Evolutionary conservation across 1,140 invertebrate species (phyloP), one percentile per base, ranked within the genome.

Genomic region (Lucilia sericata): DNA sequence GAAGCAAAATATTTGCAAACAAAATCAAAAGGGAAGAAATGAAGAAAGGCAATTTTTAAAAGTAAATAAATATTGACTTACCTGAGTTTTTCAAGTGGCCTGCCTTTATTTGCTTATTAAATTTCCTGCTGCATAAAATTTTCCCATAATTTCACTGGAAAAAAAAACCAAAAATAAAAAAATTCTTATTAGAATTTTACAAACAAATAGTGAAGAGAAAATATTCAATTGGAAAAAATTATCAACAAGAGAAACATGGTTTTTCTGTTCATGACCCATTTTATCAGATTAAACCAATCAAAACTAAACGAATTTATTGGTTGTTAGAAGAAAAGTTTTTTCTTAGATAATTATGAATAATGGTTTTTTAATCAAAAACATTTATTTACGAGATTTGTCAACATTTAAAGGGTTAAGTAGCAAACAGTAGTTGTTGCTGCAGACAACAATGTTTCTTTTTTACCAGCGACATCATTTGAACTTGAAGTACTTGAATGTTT

Each of bases 111-210:
- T 55, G 19, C 2, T 70, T 19, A 70, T 70, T 70, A 25, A 25
- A 70, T 70, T 70, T 70, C 65, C 65, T 70, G 65, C n/a, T 70
- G 65, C n/a, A 70, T 21, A 30, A 70, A 70, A 70, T 70, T 70
- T 70, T 70, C 65, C 21, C 65, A 21, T 70, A 21, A 19, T 70
- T 70, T 70, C 21, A 9, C 10, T 55, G 51, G 14, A 55, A 30
- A 30, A 55, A 55, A 55, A 55, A n/a, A n/a, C n/a, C 13, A 12
- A 55, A 55, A 14, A 55, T 17, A 14, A 55, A 7, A 55, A 55
- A n/a, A 14, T 13, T 55, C 51, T 55, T 55, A 55, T 55, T 55
- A 55, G 51, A 55, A 55, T 17, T 7, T 2, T 13, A 55, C 4
- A 55, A 14, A 42, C 42, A 55, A 55, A n/a, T 13, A 51, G 4